Evolutionary conservation across 1,140 invertebrate species (phyloP).

Genomic region (Contarinia nasturtii): DNA sequence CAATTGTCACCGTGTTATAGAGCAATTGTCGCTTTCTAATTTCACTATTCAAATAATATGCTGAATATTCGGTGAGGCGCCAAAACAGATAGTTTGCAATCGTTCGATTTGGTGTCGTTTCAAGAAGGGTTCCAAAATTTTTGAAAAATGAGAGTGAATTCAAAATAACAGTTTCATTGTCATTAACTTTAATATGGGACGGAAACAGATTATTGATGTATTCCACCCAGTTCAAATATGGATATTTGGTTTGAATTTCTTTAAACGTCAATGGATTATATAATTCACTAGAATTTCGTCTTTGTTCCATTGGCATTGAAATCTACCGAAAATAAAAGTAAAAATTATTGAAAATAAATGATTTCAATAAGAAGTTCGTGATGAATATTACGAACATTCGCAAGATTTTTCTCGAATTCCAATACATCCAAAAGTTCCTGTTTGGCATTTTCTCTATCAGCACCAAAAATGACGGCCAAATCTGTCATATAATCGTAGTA

Average conservation of each 20-base stretch:
- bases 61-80: slow-evolving; percentile 30
- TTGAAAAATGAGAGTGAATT: slow-evolving; percentile 37
- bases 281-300: slow-evolving; percentile 39
- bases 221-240: slow-evolving; percentile 15
- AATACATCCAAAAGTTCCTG: slow-evolving; percentile 34
- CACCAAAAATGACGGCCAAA: slow-evolving; percentile 35
- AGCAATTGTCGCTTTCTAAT: slow-evolving; percentile 30
- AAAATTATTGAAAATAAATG: slow-evolving; percentile 27
- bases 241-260: slow-evolving; percentile 28
- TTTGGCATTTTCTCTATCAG: slow-evolving; percentile 23
- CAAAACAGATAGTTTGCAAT: slow-evolving; percentile 46
- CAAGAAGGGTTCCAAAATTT: slow-evolving; percentile 30
- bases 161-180: slow-evolving; percentile 33
- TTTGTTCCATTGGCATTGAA: slow-evolving; percentile 37
- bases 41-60: slow-evolving; percentile 32
- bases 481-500: slow-evolving; percentile 24
- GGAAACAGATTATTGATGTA: slow-evolving; percentile 37
- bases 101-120: slow-evolving; percentile 31
- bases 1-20: slow-evolving; percentile 32
- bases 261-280: slow-evolving; percentile 44
- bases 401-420: slow-evolving; percentile 37
- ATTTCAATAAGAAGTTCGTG: slow-evolving; percentile 12
- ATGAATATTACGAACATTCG: slow-evolving; percentile 26
- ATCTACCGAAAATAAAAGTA: slow-evolving; percentile 21
- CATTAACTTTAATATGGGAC: slow-evolving; percentile 13